A percentile compares a stretch with the other conserved stretches of the same genome.
phyloP scores from a whole-genome alignment of 2,797 vertebrate species.

The Leptodactylus fallax region DNA sequence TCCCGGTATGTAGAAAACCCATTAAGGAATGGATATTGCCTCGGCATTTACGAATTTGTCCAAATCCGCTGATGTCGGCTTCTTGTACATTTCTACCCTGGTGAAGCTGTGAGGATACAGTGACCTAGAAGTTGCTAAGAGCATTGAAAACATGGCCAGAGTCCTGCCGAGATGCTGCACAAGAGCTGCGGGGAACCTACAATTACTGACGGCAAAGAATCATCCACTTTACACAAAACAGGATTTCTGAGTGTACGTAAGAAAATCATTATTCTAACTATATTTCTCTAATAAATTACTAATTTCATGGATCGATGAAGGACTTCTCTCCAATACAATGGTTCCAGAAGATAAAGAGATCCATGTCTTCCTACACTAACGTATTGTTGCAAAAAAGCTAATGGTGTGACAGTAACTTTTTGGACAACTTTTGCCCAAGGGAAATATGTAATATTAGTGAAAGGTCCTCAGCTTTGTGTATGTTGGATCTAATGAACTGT shows the following conservation, averaged over 20 bases:
- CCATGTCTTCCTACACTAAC: too few relatives aligned
- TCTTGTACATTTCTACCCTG: neutral
- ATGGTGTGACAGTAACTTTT: too few relatives aligned
- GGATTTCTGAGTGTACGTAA: neutral
- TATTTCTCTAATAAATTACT: neutral
- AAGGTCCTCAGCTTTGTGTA: too few relatives aligned
- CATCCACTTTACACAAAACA: neutral
- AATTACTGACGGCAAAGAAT: neutral
- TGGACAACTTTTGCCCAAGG: too few relatives aligned
- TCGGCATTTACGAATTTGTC: neutral
- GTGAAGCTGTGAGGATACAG: constrained; percentile 4
- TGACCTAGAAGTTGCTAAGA: constrained; percentile 10
- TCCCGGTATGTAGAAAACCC: neutral
- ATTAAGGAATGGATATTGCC: neutral
- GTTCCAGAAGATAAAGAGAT: too few relatives aligned
- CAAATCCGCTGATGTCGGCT: neutral
- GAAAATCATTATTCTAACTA: neutral
- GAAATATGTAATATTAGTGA: too few relatives aligned
- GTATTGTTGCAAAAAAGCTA: too few relatives aligned
- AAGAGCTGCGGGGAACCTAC: neutral
- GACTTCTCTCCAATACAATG: neutral
- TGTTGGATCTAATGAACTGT: too few relatives aligned
- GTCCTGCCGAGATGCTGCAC: neutral
- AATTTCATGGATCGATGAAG: neutral
- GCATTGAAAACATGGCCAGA: neutral